phyloP scores from a whole-genome alignment of 2,113 vertebrate genomes.

The Spilogale gracilis region DNA sequence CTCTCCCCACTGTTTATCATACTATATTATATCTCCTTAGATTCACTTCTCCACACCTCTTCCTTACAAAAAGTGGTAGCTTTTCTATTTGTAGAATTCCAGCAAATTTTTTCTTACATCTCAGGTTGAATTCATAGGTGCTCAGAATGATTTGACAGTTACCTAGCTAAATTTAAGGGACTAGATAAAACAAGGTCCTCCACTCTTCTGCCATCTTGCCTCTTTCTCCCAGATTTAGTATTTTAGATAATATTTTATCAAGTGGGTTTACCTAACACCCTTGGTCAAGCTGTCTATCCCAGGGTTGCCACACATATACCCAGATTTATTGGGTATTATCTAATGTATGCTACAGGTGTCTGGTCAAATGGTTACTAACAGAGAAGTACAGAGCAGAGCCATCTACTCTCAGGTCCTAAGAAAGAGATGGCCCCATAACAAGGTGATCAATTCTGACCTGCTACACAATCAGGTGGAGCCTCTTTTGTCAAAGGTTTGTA shows the following conservation, averaged over 20 bases:
- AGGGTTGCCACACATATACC: background rate
- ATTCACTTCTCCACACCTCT: background rate
- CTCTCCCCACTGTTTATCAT: background rate
- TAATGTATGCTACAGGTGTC: background rate
- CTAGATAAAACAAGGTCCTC: background rate
- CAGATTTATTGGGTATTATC: background rate
- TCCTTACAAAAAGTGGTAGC: background rate
- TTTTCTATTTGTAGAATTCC: background rate
- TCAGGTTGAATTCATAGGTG: background rate
- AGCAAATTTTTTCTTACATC: background rate
- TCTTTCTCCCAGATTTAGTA: background rate
- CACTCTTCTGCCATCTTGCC: background rate
- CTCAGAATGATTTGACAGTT: background rate
- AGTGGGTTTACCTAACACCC: background rate
- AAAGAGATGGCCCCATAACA: conserved; percentile 16
- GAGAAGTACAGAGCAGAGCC: background rate
- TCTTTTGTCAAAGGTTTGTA: background rate
- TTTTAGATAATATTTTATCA: conserved; percentile 19
- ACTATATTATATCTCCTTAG: background rate
- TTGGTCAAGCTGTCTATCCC: conserved; percentile 3
- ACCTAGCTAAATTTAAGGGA: background rate
- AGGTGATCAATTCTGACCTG: background rate
- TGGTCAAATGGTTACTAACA: conserved; percentile 20
- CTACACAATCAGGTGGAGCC: background rate
- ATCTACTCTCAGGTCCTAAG: background rate